phyloP scores from a whole-genome alignment of 92 coral and sea anemone genomes.

The Parazoanthus atlanticus region DNA sequence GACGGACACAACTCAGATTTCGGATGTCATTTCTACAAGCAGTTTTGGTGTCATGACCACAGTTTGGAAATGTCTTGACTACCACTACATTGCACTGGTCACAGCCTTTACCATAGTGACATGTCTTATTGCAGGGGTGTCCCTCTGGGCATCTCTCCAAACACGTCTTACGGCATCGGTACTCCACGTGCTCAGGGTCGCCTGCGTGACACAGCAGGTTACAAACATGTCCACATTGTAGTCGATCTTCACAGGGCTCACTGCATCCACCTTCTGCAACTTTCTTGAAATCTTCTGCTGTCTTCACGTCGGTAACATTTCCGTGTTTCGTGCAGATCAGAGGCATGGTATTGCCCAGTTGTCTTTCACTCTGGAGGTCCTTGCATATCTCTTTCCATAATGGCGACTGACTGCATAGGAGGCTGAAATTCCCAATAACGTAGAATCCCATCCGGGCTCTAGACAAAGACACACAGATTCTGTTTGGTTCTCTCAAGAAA shows the following conservation, averaged over 20 bases:
- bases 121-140: slow-evolving; percentile 65
- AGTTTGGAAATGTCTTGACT: slow-evolving; percentile 44
- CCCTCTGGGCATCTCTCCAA: slow-evolving; percentile 29
- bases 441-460: slow-evolving; percentile 76
- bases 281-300: slow-evolving; percentile 53
- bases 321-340: slow-evolving; percentile 55
- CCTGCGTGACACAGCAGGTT: slow-evolving; percentile 51
- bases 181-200: slow-evolving; percentile 46
- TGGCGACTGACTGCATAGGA: slow-evolving; percentile 44
- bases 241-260: slow-evolving; percentile 48
- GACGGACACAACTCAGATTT: slow-evolving; percentile 21
- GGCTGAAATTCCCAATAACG: slow-evolving; percentile 69
- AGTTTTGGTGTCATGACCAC: slow-evolving; percentile 54
- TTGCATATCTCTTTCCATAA: slow-evolving; percentile 69
- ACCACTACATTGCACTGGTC: slow-evolving; percentile 45
- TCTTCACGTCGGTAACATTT: slow-evolving; percentile 44
- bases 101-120: slow-evolving; percentile 61
- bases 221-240: slow-evolving; percentile 72
- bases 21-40: slow-evolving; percentile 42
- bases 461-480: slow-evolving; percentile 81
- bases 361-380: slow-evolving; percentile 42
- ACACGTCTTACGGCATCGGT: slow-evolving; percentile 45
- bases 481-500: slow-evolving; percentile 67
- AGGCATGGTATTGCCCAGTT: slow-evolving; percentile 38
- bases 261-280: slow-evolving; percentile 55